phyloP scores from a whole-genome alignment of 2,888 invertebrate species.

The Melinopterus prodromus region DNA sequence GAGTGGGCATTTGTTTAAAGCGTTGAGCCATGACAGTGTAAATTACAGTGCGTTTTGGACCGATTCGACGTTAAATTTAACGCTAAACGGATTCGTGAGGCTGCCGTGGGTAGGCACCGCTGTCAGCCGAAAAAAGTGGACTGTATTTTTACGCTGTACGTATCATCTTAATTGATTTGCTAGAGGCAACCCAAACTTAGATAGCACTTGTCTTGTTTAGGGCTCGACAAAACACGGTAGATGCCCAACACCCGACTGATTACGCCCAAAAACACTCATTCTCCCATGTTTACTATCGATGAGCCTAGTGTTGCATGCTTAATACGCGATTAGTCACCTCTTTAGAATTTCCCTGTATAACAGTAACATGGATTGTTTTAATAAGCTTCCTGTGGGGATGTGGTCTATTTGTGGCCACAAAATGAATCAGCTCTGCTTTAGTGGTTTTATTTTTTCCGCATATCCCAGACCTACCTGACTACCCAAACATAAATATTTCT shows the following conservation, averaged over 20 bases:
- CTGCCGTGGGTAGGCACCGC: slow-evolving; percentile 6
- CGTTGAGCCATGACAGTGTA: slow-evolving; percentile 60
- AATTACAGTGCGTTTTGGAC: slow-evolving; percentile 56
- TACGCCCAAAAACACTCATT: slow-evolving; percentile 10
- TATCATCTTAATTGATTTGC: slow-evolving; percentile 41
- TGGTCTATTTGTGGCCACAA: slow-evolving; percentile 47
- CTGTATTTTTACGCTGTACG: slow-evolving; percentile 29
- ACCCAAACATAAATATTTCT: slow-evolving; percentile 11
- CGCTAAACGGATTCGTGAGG: slow-evolving; percentile 44
- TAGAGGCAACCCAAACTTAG: slow-evolving; percentile 32
- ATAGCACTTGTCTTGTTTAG: slow-evolving; percentile 37
- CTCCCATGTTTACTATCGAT: slow-evolving; percentile 15
- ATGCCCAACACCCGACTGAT: slow-evolving; percentile 9
- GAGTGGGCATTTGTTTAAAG: slow-evolving; percentile 50
- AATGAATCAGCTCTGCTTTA: slow-evolving; percentile 29
- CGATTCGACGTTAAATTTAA: slow-evolving; percentile 46
- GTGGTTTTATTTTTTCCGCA: slow-evolving; percentile 18
- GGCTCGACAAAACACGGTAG: slow-evolving; percentile 34
- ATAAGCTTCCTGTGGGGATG: slow-evolving; percentile 52
- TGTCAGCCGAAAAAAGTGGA: not conserved
- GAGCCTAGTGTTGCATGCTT: slow-evolving; percentile 27
- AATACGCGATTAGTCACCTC: slow-evolving; percentile 35
- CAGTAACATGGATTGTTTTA: slow-evolving; percentile 39
- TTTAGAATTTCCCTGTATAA: slow-evolving; percentile 35
- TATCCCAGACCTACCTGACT: too few species aligned